Evolutionary conservation across 35 echinoderm and acorn worm genomes (phyloP).

Genomic region (Acanthaster planci): DNA sequence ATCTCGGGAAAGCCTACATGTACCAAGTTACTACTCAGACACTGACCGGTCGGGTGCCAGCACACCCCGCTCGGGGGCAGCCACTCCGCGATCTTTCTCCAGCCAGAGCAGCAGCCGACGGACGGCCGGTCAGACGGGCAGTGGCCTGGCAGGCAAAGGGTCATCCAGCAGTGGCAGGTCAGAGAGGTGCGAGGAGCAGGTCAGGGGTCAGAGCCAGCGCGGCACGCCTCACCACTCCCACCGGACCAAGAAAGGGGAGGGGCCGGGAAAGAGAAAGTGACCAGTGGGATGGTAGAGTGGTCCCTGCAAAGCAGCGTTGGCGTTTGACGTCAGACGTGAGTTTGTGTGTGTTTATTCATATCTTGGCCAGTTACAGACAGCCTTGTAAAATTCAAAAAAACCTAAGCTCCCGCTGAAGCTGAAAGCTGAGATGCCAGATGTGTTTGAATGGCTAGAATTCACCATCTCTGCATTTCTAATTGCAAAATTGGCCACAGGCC

Average conservation of each 20-base stretch:
- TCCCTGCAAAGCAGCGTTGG: no score
- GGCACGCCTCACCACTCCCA: not conserved
- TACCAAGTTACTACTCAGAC: conserved; percentile 27
- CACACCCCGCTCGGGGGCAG: conserved; percentile 20
- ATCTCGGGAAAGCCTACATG: conserved; percentile 37
- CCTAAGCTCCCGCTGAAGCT: no score
- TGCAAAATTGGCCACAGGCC: no score
- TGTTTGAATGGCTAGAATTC: no score
- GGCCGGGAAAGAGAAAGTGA: not conserved
- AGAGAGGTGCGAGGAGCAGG: not conserved
- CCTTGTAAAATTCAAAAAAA: no score
- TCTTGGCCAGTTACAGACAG: no score
- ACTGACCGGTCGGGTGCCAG: conserved; percentile 34
- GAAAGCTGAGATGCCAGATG: no score
- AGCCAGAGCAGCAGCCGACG: conserved; percentile 13
- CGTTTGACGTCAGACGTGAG: no score
- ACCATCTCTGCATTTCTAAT: no score
- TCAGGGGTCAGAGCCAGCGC: not conserved
- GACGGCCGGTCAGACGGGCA: not conserved
- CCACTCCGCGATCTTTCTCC: conserved; percentile 29
- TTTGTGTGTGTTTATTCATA: no score
- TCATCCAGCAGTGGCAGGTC: not conserved
- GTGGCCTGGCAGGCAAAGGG: not conserved
- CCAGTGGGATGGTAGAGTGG: no score
- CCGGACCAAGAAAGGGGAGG: conserved; percentile 20